Conservation (phyloP, 2,888 invertebrate genomes). For the Alviniconcha strummeri region DNA sequence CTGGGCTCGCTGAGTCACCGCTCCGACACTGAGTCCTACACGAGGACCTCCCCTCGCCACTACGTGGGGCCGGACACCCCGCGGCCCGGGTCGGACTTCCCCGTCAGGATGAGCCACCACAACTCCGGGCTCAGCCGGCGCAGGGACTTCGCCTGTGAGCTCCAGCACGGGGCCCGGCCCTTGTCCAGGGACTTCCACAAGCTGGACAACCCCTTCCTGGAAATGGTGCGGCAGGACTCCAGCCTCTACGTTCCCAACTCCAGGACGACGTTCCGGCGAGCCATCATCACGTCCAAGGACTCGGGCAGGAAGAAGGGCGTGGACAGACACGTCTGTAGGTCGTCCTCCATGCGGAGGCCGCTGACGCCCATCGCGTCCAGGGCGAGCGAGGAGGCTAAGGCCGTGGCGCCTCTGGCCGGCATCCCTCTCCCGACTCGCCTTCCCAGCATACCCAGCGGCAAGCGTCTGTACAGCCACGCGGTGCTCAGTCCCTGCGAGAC, state of each 20-base stretch:
- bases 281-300: conserved; percentile 29
- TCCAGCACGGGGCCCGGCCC: not conserved
- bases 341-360: conserved; percentile 25
- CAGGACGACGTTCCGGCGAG: conserved; percentile 33
- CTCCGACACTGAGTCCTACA: conserved; percentile 26
- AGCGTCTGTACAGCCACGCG: conserved; percentile 36
- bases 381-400: conserved; percentile 17
- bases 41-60: conserved; percentile 10
- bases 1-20: conserved; percentile 24
- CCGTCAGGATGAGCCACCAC: not conserved
- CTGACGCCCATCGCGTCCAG: conserved; percentile 40
- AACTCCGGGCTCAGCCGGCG: conserved; percentile 17
- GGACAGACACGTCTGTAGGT: conserved; percentile 8
- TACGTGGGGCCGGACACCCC: conserved; percentile 7
- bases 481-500: conserved; percentile 32
- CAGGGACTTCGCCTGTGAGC: conserved; percentile 21
- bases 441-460: conserved; percentile 61
- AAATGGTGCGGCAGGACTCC: conserved; percentile 37
- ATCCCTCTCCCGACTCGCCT: conserved; percentile 37
- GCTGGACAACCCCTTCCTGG: conserved; percentile 31
- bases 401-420: conserved; percentile 19
- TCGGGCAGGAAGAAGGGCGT: not conserved
- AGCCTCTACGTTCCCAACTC: conserved; percentile 36
- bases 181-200: not conserved
- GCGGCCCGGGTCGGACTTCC: conserved; percentile 9